phyloP scores from a whole-genome alignment of 2,113 vertebrate species.

The Hylia prasina region DNA sequence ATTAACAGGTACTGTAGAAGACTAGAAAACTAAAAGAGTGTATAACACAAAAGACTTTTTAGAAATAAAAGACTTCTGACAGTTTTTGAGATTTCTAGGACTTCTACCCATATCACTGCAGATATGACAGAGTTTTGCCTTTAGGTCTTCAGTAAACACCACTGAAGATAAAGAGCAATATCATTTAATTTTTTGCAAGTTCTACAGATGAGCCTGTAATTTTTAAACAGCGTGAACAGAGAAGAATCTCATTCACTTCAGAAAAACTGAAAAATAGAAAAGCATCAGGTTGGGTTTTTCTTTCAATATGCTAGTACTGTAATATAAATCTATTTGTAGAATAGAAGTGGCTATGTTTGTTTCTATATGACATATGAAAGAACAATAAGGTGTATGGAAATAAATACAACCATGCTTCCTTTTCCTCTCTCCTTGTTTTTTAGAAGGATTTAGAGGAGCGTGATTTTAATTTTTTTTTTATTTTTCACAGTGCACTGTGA shows the following conservation, averaged over 20 bases:
- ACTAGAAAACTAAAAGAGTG: neutral
- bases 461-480: neutral
- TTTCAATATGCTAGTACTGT: neutral
- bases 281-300: neutral
- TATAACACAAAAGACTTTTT: neutral
- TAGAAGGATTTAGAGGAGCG: neutral
- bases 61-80: neutral
- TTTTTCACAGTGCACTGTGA: neutral
- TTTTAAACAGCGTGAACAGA: neutral
- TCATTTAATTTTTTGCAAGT: neutral
- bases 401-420: neutral
- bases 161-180: neutral
- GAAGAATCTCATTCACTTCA: neutral
- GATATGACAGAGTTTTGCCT: neutral
- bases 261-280: neutral
- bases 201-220: neutral
- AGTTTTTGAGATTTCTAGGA: neutral
- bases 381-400: neutral
- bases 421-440: neutral
- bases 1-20: neutral
- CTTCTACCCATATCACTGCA: neutral
- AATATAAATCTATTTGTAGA: neutral
- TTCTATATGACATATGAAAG: neutral
- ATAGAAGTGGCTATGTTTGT: neutral
- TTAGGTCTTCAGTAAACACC: neutral